These are phyloP conservation scores for Microtus oregoni DNA, from an alignment of 2,113 vertebrate genomes.

Conservation along the genomic window DNA sequence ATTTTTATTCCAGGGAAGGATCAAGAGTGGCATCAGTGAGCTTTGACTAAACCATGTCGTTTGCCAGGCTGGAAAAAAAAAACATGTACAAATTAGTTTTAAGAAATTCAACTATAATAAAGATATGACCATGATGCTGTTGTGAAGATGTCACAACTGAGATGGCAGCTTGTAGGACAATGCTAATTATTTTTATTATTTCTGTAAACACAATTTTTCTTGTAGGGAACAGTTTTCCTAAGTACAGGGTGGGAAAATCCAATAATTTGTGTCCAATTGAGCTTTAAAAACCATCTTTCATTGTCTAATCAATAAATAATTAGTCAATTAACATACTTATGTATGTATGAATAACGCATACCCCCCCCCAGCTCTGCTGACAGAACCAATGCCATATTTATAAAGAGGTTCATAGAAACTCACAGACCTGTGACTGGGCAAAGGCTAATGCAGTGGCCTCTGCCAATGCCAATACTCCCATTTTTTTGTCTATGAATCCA, in stretches of 20 bases:
- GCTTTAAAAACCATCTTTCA: constrained; percentile 67
- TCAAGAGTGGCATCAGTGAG: background rate
- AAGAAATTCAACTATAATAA: background rate
- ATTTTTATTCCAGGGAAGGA: background rate
- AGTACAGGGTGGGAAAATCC: background rate
- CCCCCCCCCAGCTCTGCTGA: background rate
- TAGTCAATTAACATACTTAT: constrained; percentile 65
- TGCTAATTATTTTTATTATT: constrained; percentile 64
- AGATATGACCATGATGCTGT: background rate
- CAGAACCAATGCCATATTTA: background rate
- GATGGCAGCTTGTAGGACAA: constrained; percentile 50
- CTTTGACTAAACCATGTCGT: background rate
- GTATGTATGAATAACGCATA: background rate
- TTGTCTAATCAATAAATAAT: constrained; percentile 74
- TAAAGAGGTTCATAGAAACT: constrained; percentile 6
- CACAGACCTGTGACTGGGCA: background rate
- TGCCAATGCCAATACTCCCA: background rate
- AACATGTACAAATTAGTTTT: background rate
- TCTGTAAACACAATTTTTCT: constrained; percentile 57
- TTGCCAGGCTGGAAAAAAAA: background rate
- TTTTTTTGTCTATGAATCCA: background rate
- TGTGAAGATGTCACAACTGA: constrained; percentile 38
- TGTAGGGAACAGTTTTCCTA: constrained; percentile 38
- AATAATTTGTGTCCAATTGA: constrained; percentile 61
- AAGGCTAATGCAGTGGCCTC: background rate